Percentiles rank a stretch among this genome's conserved stretches.
phyloP scores from a whole-genome alignment of 2,113 vertebrate genomes.

The Motacilla tschutschensis region DNA sequence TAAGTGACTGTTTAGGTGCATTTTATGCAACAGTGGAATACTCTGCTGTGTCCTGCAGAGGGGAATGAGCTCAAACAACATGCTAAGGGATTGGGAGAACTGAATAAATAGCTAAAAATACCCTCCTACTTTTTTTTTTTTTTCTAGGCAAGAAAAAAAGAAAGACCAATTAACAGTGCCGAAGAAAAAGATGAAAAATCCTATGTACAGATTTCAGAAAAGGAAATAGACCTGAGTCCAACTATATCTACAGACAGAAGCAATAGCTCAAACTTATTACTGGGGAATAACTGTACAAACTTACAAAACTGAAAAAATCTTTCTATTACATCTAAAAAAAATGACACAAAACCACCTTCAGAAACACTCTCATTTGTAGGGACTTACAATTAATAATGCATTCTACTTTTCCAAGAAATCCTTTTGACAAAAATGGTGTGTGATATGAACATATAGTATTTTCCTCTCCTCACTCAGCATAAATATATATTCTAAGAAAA shows the following conservation, averaged over 20 bases:
- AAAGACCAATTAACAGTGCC: neutral
- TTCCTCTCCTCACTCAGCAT: neutral
- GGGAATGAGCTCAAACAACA: neutral
- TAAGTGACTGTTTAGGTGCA: neutral
- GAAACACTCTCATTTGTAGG: neutral
- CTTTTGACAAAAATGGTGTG: neutral
- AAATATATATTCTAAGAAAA: neutral
- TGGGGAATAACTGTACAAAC: neutral
- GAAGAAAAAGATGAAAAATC: neutral
- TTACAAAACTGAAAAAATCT: neutral
- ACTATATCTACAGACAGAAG: neutral
- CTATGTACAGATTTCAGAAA: neutral
- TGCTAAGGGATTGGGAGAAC: neutral
- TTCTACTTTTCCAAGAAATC: neutral
- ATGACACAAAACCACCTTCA: neutral
- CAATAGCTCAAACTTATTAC: neutral
- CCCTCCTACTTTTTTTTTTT: neutral
- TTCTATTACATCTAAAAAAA: neutral
- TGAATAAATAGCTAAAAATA: neutral
- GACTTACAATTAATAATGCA: neutral
- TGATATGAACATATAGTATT: neutral
- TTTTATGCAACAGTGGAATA: neutral
- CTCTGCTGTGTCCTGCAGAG: neutral
- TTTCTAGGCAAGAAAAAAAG: neutral
- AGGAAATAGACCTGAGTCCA: neutral